Evolutionary conservation across 2,113 vertebrate genomes (phyloP), one percentile per base, ranked within the genome.

Genomic region (Barbus barbus): DNA sequence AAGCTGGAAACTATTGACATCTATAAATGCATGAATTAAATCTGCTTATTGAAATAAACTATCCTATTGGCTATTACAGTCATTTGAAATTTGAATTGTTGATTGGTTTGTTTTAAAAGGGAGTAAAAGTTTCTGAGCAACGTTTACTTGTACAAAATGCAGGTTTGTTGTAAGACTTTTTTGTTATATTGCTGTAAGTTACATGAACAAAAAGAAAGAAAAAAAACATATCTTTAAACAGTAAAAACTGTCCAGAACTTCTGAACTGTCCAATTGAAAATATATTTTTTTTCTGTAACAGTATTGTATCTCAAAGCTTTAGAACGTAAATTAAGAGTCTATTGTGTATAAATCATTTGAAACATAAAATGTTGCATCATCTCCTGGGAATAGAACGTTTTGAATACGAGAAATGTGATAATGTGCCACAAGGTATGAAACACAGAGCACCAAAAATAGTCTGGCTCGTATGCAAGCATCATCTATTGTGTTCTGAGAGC

Each of bases 341-440:
- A 3, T 67, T 82, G 20, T 65, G 11, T 22, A 14, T 28, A 36
- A 33, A 41, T 72, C 28, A 79, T 31, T 65, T 48, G 51, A 67
- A 33, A 60, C 20, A 5, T 63, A 33, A 67, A 75, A 26, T 46
- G 65, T 56, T n/a, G 61, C 67, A 85, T 87, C 1, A 31, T 63
- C 20, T 76, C 56, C 82, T 86, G 60, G 79, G 85, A 88, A 87
- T 72, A 26, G 77, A 81, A 82, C 81, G 24, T 20, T 8, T 44
- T 86, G 65, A 89, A 88, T 81, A 11, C 16, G 2, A 87, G 89
- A 92, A 89, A 93, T 58, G 2, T 72, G 87, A 93, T 86, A 4
- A 41, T 1, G 73, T 16, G 86, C 89, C 87, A 90, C 48, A 78
- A 90, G 90, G 85, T 18, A 88, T 56, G 61, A 76, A 63, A 77